Conservation (phyloP, 2,888 invertebrate genomes). For the Cataglyphis altisquamis region DNA sequence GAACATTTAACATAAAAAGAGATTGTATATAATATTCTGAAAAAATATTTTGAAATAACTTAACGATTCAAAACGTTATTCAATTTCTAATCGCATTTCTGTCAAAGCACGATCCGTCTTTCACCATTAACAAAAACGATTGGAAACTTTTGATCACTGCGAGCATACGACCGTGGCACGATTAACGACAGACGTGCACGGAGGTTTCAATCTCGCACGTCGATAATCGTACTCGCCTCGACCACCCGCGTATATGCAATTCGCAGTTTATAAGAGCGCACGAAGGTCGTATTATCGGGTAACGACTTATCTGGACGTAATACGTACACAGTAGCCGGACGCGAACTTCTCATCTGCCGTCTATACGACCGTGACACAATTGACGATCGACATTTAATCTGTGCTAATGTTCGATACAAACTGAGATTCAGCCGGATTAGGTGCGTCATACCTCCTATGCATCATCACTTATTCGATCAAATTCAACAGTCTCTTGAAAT, state of each 20-base stretch:
- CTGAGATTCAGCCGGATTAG: neutral
- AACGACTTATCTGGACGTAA: neutral
- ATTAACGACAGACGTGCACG: conserved; percentile 11
- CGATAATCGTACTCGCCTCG: conserved; percentile 1
- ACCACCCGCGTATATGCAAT: conserved; percentile 16
- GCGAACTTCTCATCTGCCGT: neutral
- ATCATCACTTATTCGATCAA: neutral
- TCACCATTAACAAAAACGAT: neutral
- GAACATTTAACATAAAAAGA: neutral
- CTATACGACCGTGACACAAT: neutral
- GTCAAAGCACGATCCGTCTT: neutral
- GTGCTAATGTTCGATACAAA: neutral
- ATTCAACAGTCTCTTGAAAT: neutral
- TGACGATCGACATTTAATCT: conserved; percentile 6
- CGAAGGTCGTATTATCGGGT: conserved; percentile 32
- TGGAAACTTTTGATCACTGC: conserved; percentile 30
- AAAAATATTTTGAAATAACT: neutral
- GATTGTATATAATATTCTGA: neutral
- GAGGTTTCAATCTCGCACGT: conserved; percentile 5
- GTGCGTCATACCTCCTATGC: neutral
- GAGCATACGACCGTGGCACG: conserved; percentile 8
- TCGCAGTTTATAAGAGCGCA: conserved; percentile 33
- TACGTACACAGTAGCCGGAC: neutral
- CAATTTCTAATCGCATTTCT: neutral
- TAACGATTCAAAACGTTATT: neutral